Percentiles rank a stretch among this genome's conserved stretches.
These are phyloP conservation scores for Scaptomyza hsui DNA, from an alignment of 1,140 invertebrate species.

Conservation along the genomic window DNA sequence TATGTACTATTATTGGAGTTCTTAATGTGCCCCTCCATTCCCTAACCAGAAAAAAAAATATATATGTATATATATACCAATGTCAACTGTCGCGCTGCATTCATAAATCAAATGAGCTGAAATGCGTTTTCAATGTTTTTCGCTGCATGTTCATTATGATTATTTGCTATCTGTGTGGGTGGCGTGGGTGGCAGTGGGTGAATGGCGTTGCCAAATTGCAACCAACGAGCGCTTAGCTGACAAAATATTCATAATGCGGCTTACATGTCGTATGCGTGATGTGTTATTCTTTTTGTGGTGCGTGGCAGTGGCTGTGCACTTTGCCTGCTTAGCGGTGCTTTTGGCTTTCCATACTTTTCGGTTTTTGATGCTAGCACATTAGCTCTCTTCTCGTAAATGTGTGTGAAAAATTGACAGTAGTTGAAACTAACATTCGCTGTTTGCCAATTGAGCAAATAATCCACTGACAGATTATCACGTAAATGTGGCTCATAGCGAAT, in stretches of 20 bases:
- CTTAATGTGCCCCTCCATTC: conserved; percentile 5
- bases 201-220: conserved; percentile 18
- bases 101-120: conserved; percentile 78
- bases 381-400: conserved; percentile 18
- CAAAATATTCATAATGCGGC: conserved; percentile 81
- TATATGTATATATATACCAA: conserved; percentile 16
- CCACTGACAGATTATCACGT: conserved; percentile 15
- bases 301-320: not conserved
- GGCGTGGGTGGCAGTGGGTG: no score
- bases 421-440: conserved; percentile 73
- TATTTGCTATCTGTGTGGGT: conserved; percentile 64
- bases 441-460: conserved; percentile 56
- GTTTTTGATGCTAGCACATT: conserved; percentile 53
- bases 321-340: conserved; percentile 69
- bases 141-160: conserved; percentile 70
- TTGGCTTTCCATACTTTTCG: conserved; percentile 26
- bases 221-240: conserved; percentile 51
- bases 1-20: conserved; percentile 43
- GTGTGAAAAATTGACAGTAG: conserved; percentile 68
- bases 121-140: conserved; percentile 78
- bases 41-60: conserved; percentile 8
- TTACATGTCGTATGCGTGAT: conserved; percentile 78
- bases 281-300: conserved; percentile 75
- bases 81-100: conserved; percentile 71
- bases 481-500: not conserved